Conservation (phyloP, 2,113 vertebrate species). For the Oreochromis tanganicae region DNA sequence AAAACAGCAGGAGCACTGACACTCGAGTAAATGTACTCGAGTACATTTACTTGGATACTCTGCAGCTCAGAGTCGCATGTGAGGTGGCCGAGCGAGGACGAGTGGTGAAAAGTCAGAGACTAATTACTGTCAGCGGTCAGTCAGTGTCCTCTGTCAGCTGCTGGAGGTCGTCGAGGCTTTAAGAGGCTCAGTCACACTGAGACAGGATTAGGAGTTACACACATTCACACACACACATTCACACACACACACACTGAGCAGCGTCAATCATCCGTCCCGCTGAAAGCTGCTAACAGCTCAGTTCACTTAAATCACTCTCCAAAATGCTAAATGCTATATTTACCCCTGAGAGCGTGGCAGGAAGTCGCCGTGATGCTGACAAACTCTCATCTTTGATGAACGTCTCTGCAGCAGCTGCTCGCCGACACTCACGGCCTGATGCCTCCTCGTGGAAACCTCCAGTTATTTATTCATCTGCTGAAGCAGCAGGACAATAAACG, state of each 20-base stretch:
- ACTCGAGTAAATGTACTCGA: background rate
- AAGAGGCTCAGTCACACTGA: constrained; percentile 20
- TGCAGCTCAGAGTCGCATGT: accelerated
- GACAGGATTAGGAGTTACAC: constrained; percentile 6
- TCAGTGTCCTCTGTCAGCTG: constrained; percentile 2
- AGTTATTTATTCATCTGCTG: background rate
- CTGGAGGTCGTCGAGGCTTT: constrained; percentile 6
- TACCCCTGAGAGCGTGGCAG: background rate
- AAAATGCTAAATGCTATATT: constrained; percentile 5
- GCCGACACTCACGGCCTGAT: accelerated
- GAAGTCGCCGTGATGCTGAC: background rate
- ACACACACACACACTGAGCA: constrained; percentile 1
- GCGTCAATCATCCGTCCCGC: background rate
- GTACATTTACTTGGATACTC: background rate
- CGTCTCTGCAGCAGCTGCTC: background rate
- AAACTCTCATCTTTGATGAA: background rate
- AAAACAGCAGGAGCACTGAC: background rate
- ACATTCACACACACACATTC: background rate
- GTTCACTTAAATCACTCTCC: background rate
- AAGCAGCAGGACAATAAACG: background rate
- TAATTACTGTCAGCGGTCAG: background rate
- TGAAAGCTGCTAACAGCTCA: background rate
- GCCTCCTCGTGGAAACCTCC: background rate
- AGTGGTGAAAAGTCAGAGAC: background rate
- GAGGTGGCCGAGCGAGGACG: background rate